Conservation (phyloP, 2,113 vertebrate species). For the Oryzias curvinotus region DNA sequence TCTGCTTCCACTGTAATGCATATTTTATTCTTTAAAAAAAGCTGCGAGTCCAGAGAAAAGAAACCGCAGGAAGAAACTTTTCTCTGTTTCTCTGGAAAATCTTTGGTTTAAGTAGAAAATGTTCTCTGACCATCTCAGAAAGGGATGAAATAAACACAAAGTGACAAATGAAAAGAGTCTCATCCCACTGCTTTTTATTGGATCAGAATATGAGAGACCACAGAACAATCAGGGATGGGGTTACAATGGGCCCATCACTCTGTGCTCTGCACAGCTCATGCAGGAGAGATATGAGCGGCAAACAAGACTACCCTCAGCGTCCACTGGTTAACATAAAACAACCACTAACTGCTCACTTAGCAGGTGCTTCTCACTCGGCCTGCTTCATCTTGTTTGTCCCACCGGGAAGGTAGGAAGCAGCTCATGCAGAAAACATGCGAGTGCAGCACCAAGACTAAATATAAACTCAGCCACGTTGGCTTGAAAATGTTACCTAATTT, state of each 20-base stretch:
- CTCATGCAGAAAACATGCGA: constrained; percentile 26
- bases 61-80: no score
- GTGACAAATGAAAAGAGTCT: constrained; percentile 38
- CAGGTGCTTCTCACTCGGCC: constrained; percentile 22
- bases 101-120: no score
- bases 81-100: no score
- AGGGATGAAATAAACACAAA: no score
- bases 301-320: constrained; percentile 42
- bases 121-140: no score
- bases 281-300: constrained; percentile 47
- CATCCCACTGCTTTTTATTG: constrained; percentile 39
- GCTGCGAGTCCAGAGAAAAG: no score
- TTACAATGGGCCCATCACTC: constrained; percentile 28
- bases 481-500: constrained; percentile 6
- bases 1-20: no score
- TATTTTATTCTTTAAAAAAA: no score
- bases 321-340: constrained; percentile 52
- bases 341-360: constrained; percentile 42
- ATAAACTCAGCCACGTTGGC: constrained; percentile 12
- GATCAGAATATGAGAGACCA: constrained; percentile 33
- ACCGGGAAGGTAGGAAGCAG: constrained; percentile 6
- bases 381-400: constrained; percentile 32
- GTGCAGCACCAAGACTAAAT: constrained; percentile 23
- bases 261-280: constrained; percentile 33
- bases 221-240: constrained; percentile 30